Conservation (phyloP, 2,113 vertebrate species). For the Callithrix jacchus region DNA sequence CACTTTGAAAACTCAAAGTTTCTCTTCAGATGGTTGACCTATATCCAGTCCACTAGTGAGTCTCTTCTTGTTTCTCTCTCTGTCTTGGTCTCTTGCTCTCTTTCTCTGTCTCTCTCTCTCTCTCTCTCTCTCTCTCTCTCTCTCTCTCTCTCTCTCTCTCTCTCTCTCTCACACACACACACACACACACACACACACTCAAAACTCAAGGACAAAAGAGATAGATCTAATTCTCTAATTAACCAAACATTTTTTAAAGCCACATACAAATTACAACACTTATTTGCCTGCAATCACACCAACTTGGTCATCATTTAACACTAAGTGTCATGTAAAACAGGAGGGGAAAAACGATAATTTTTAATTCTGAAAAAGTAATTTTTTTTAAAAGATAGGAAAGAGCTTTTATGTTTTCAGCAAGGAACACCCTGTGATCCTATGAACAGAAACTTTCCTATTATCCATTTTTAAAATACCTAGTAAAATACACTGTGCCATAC, state of each 20-base stretch:
- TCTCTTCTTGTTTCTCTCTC: background rate
- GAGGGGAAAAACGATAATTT: background rate
- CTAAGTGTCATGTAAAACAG: background rate
- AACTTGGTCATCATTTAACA: background rate
- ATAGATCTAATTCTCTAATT: background rate
- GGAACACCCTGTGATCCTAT: background rate
- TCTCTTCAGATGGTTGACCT: background rate
- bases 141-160: background rate
- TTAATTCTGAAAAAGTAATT: background rate
- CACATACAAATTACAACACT: background rate
- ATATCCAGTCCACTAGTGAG: background rate
- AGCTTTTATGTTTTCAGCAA: background rate
- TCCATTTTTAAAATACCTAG: background rate
- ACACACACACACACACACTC: background rate
- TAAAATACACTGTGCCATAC: background rate
- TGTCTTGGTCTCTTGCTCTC: background rate
- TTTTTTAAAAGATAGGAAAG: background rate
- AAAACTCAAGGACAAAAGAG: background rate
- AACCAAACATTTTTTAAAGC: background rate
- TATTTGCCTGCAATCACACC: background rate
- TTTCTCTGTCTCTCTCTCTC: too few relatives aligned
- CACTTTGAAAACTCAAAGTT: background rate
- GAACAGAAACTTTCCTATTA: background rate
- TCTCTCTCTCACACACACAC: background rate
- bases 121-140: background rate